Evolutionary conservation across 2,113 vertebrate species (phyloP).

Genomic region (Sitta europaea): DNA sequence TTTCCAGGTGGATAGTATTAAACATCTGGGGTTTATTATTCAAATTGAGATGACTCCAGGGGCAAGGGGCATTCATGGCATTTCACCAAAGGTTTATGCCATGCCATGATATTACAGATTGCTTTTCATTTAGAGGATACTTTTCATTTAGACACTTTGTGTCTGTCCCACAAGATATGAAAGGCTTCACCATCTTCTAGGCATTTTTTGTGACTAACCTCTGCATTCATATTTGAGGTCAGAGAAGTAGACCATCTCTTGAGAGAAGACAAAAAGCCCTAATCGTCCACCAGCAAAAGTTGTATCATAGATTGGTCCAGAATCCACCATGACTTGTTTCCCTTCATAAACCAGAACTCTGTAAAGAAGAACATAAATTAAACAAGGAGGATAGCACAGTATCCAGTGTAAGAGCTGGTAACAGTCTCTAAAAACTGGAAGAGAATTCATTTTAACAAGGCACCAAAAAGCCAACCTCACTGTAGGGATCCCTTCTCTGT

Average conservation of each 20-base stretch:
- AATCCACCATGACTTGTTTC: slow-evolving; percentile 97
- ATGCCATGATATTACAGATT: neutral
- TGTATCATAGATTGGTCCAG: slow-evolving; percentile 91
- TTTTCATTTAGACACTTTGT: neutral
- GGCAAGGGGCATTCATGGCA: neutral
- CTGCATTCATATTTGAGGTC: slow-evolving; percentile 98
- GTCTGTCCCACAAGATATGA: neutral
- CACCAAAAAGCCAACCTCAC: neutral
- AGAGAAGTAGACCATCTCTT: slow-evolving; percentile 98
- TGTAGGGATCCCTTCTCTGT: neutral
- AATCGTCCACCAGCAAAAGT: slow-evolving; percentile 92
- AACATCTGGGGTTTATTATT: slow-evolving; percentile 19
- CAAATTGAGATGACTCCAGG: neutral
- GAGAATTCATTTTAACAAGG: neutral
- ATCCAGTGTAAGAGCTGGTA: neutral
- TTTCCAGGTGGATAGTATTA: slow-evolving; percentile 14
- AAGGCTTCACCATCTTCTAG: neutral
- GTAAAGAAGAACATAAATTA: neutral
- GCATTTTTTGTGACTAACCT: slow-evolving; percentile 79
- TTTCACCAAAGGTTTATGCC: neutral
- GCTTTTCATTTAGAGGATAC: neutral
- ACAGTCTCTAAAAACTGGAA: neutral
- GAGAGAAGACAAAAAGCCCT: slow-evolving; percentile 97
- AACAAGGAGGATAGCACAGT: neutral
- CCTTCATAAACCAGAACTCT: slow-evolving; percentile 97